Conservation (phyloP, 2,113 vertebrate species). For the Pelvicachromis taeniatus region DNA sequence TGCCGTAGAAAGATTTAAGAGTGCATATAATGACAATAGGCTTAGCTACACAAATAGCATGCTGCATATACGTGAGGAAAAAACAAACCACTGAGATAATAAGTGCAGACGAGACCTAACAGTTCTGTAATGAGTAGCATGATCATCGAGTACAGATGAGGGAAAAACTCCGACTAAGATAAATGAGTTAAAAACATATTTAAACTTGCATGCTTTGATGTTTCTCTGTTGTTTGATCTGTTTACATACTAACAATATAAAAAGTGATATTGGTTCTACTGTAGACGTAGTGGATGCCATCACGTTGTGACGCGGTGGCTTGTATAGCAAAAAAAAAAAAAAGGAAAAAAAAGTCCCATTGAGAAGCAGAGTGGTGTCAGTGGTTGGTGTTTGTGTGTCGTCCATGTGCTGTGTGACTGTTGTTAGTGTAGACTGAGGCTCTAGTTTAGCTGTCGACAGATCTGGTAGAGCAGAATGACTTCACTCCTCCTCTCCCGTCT, state of each 20-base stretch:
- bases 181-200: constrained; percentile 62
- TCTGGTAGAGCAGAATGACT: constrained; percentile 56
- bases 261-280: constrained; percentile 83
- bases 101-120: constrained; percentile 32
- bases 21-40: constrained; percentile 84
- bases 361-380: constrained; percentile 90
- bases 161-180: constrained; percentile 29
- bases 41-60: constrained; percentile 85
- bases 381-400: constrained; percentile 92
- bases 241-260: constrained; percentile 84
- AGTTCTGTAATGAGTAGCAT: constrained; percentile 83
- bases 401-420: constrained; percentile 90
- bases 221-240: constrained; percentile 85
- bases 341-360: constrained; percentile 54
- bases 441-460: constrained; percentile 80
- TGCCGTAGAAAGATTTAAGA: constrained; percentile 78
- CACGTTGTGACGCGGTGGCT: constrained; percentile 85
- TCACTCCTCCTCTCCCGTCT: constrained; percentile 41
- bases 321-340: constrained; percentile 65
- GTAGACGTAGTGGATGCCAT: constrained; percentile 87
- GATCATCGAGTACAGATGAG: constrained; percentile 74
- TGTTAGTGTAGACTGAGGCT: constrained; percentile 81
- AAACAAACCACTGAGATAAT: constrained; percentile 48
- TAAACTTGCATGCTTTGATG: constrained; percentile 95
- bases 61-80: constrained; percentile 81